phyloP scores from a whole-genome alignment of 2,888 invertebrate species.

The Chirona hameri region DNA sequence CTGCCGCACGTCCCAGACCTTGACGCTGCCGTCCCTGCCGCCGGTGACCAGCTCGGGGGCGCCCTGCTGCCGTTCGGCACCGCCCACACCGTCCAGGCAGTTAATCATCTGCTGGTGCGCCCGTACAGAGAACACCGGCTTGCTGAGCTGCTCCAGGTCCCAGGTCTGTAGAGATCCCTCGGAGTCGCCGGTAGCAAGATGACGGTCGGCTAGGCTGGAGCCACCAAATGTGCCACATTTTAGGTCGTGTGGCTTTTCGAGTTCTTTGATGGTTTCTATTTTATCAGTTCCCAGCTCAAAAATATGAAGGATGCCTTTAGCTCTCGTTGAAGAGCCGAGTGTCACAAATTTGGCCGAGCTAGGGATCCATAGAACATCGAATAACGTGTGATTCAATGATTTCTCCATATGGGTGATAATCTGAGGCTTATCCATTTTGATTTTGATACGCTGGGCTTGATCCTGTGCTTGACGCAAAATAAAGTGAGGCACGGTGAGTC shows the following conservation, averaged over 20 bases:
- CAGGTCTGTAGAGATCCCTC: slow-evolving; percentile 50
- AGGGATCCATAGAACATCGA: slow-evolving; percentile 94
- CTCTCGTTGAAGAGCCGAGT: slow-evolving; percentile 78
- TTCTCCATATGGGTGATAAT: slow-evolving; percentile 37
- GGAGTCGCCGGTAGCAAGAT: slow-evolving; percentile 87
- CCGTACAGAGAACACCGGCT: slow-evolving; percentile 72
- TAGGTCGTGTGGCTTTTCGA: slow-evolving; percentile 76
- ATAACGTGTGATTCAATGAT: slow-evolving; percentile 57
- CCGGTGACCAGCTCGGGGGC: slow-evolving; percentile 95
- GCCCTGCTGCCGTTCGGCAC: slow-evolving; percentile 55
- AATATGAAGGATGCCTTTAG: slow-evolving; percentile 66
- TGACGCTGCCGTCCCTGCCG: slow-evolving; percentile 87
- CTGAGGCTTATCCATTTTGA: slow-evolving; percentile 38
- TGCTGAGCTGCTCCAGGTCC: slow-evolving; percentile 69
- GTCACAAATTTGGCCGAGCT: slow-evolving; percentile 88
- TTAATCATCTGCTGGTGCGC: slow-evolving; percentile 85
- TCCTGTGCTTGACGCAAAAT: too few species aligned
- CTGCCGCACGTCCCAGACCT: slow-evolving; percentile 91
- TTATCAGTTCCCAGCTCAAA: slow-evolving; percentile 73
- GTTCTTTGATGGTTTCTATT: slow-evolving; percentile 64
- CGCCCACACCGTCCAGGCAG: slow-evolving; percentile 85
- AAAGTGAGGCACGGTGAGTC: too few species aligned
- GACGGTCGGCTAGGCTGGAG: slow-evolving; percentile 70
- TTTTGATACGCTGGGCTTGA: too few species aligned
- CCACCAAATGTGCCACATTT: slow-evolving; percentile 94